Base-by-base conservation (phyloP, 35 echinoderm and acorn worm species). In the Apostichopus parvimensis region DNA sequence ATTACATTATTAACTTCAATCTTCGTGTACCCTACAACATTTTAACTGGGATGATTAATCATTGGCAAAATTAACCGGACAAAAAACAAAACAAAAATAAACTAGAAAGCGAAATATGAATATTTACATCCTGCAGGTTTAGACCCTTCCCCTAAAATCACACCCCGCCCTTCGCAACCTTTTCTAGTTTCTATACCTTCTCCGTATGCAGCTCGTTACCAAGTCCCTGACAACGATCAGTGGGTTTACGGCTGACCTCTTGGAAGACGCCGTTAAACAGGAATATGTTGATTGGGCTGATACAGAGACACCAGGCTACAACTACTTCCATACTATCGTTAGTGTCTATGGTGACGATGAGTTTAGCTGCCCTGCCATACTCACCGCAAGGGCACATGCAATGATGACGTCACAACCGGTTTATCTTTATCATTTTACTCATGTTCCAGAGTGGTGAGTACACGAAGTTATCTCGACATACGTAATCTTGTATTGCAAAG, bases 321-420 rank as follows among this genome's bases (percentile, higher is more conserved):
- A 58, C 57, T 58, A 84, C 11, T 58, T 84, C 57, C 18, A 58
- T 10, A 10, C 55, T 2, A 84, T 84, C 5, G 22, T 84, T 20
- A 5, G 53, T 10, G 53, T 84, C 57, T 84, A 84, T 25, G 81
- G 81, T 6, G 81, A 84, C 81, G 57, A 84, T 11, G 81, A 84
- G 23, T 84, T 84, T 21, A 84, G 81, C 56, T 84, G 81, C 54
- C 81, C 81, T 21, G 81, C 81, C 6, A 58, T 84, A 60, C 52
- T 84, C 57, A 84, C 81, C 24, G 81, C 81, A 9, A 84, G 81
- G 13, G 81, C 81, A 59, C 81, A 84, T 6, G 55, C 81, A 4
- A 84, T 22, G 54, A 84, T 84, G 81, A 84, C 54, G 81, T 84
- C 81, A 84, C 15, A 56, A 84, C 81, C 81, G 20, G 56, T 84